Percentiles rank a stretch among this genome's conserved stretches.
These are phyloP conservation scores for Tenebrosternarchus preto DNA, from an alignment of 2,113 vertebrate species.

Conservation along the genomic window DNA sequence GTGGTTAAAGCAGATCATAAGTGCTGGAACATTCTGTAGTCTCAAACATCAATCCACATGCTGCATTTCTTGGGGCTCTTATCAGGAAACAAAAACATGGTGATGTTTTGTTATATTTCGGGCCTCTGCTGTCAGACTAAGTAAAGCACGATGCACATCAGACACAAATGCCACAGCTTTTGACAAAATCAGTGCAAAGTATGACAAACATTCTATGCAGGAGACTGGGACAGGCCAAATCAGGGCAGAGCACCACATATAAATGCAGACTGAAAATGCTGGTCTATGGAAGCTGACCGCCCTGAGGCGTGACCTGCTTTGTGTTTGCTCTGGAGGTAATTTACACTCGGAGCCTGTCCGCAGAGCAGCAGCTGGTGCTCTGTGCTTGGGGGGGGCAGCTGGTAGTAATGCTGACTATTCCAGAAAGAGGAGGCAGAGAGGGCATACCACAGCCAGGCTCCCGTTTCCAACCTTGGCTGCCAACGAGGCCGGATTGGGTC, in stretches of 20 bases:
- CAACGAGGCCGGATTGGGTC: slow-evolving; percentile 55
- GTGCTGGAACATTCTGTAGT: background rate
- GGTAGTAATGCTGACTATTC: slow-evolving; percentile 61
- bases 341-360: slow-evolving; percentile 52
- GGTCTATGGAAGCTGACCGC: slow-evolving; percentile 6
- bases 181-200: background rate
- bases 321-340: slow-evolving; percentile 58
- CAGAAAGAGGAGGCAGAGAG: slow-evolving; percentile 22
- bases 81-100: background rate
- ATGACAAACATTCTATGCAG: too few species aligned
- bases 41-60: too few species aligned
- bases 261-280: slow-evolving; percentile 24
- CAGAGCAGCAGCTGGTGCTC: slow-evolving; percentile 60
- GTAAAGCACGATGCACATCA: background rate
- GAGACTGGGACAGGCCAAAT: too few species aligned
- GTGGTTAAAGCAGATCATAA: background rate
- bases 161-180: background rate
- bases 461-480: slow-evolving; percentile 63
- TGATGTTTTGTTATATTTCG: background rate
- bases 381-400: background rate
- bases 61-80: too few species aligned
- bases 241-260: slow-evolving; percentile 5
- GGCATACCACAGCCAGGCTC: slow-evolving; percentile 59
- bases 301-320: background rate
- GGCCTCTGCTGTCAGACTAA: background rate